Percentiles rank a stretch among this genome's conserved stretches.
phyloP scores from a whole-genome alignment of 1,140 invertebrate species.

The Conopomorpha cramerella region DNA sequence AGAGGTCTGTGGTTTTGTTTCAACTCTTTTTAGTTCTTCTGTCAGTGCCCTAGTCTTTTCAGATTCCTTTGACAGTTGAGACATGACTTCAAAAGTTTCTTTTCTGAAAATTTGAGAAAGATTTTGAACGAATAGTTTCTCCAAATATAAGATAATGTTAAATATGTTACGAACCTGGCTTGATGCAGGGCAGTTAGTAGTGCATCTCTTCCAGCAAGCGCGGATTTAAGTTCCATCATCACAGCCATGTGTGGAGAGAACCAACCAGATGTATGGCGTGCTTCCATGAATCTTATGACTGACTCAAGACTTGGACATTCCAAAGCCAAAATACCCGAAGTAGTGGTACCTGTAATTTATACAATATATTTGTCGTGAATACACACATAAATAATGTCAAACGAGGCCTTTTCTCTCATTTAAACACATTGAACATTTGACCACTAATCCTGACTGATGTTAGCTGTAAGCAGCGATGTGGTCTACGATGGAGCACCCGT shows the following conservation, averaged over 20 bases:
- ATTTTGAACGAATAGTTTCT: too few relatives aligned
- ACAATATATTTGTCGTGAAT: too few relatives aligned
- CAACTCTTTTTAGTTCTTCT: conserved; percentile 30
- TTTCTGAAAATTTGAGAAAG: too few relatives aligned
- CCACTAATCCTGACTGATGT: too few relatives aligned
- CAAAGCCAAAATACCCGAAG: conserved; percentile 28
- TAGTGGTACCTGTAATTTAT: conserved; percentile 36
- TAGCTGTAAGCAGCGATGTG: too few relatives aligned
- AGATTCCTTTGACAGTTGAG: conserved; percentile 34
- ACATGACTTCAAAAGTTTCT: conserved; percentile 41
- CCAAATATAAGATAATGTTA: conserved; percentile 2
- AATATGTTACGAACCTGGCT: conserved; percentile 28
- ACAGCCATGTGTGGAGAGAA: conserved; percentile 76
- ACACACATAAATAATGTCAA: too few relatives aligned
- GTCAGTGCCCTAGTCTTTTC: conserved; percentile 32
- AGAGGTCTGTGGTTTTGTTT: conserved; percentile 14
- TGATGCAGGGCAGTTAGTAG: conserved; percentile 39
- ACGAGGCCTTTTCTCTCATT: too few relatives aligned
- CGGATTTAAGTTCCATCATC: conserved; percentile 67
- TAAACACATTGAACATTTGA: too few relatives aligned
- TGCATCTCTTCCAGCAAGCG: conserved; percentile 39
- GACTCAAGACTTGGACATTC: conserved; percentile 37
- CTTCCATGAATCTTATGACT: conserved; percentile 63
- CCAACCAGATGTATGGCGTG: conserved; percentile 72
- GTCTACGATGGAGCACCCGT: too few relatives aligned